Percentiles rank a stretch among this genome's conserved stretches.
Evolutionary conservation across 2,888 invertebrate species (phyloP).

Genomic region (Macrophya annulata): DNA sequence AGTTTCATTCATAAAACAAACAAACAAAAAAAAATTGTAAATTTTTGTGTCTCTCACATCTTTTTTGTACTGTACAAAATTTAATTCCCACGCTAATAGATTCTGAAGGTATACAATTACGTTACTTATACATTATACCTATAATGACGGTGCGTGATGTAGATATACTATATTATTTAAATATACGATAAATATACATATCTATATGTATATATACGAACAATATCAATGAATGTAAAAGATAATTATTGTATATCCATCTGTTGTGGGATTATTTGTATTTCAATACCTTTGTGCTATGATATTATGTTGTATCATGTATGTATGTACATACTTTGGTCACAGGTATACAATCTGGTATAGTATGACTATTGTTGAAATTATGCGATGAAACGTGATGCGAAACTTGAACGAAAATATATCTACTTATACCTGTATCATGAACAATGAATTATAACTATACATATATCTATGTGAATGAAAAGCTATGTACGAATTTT

Average conservation of each 20-base stretch:
- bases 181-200: too few species aligned
- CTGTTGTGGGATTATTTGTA: not conserved
- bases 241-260: too few species aligned
- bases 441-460: not conserved
- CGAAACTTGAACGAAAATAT: not conserved
- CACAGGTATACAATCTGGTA: not conserved
- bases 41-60: too few species aligned
- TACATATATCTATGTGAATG: too few species aligned
- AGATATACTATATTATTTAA: too few species aligned
- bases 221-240: too few species aligned
- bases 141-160: not conserved
- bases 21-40: too few species aligned
- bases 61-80: not conserved
- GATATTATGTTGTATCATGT: not conserved
- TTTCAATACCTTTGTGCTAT: not conserved
- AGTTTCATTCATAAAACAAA: too few species aligned
- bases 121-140: not conserved
- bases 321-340: not conserved
- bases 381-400: constrained; percentile 19
- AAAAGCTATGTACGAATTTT: too few species aligned
- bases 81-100: not conserved
- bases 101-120: not conserved
- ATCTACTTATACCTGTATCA: not conserved
- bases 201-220: too few species aligned
- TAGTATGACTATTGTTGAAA: not conserved